Evolutionary conservation across 2,888 invertebrate species (phyloP).

Genomic region (Heliconius charithonia): DNA sequence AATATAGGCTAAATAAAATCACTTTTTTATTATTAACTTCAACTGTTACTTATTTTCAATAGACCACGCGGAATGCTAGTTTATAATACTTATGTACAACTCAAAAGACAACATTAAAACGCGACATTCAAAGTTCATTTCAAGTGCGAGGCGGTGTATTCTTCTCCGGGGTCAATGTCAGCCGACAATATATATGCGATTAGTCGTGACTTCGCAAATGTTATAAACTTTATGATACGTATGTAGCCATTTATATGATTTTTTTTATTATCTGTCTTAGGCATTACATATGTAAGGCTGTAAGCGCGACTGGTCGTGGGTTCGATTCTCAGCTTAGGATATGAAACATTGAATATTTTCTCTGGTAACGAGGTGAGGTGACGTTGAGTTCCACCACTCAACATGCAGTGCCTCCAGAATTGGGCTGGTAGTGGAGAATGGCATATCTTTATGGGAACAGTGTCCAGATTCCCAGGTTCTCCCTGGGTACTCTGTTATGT

Average conservation of each 20-base stretch:
- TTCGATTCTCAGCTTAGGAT: background rate
- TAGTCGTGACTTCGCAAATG: slow-evolving; percentile 14
- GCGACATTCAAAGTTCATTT: slow-evolving; percentile 20
- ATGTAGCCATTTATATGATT: background rate
- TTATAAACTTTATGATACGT: background rate
- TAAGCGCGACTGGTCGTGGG: background rate
- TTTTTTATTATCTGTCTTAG: no score
- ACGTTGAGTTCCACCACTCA: no score
- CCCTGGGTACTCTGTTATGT: no score
- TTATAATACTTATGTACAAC: slow-evolving; percentile 3
- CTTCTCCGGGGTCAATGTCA: slow-evolving; percentile 23
- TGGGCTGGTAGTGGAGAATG: background rate
- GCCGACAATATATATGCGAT: slow-evolving; percentile 5
- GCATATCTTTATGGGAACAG: background rate
- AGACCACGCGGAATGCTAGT: background rate
- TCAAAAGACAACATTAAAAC: background rate
- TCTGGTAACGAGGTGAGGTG: background rate
- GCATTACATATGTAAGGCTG: no score
- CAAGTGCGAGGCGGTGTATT: slow-evolving; percentile 27
- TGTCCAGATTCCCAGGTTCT: background rate
- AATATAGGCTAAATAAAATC: no score
- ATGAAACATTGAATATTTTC: background rate
- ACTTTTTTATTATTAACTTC: no score
- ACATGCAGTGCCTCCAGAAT: background rate
- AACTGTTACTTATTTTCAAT: background rate